These are phyloP conservation scores for Anthopleura xanthogrammica DNA, from an alignment of 92 coral and sea anemone genomes.

Conservation along the genomic window DNA sequence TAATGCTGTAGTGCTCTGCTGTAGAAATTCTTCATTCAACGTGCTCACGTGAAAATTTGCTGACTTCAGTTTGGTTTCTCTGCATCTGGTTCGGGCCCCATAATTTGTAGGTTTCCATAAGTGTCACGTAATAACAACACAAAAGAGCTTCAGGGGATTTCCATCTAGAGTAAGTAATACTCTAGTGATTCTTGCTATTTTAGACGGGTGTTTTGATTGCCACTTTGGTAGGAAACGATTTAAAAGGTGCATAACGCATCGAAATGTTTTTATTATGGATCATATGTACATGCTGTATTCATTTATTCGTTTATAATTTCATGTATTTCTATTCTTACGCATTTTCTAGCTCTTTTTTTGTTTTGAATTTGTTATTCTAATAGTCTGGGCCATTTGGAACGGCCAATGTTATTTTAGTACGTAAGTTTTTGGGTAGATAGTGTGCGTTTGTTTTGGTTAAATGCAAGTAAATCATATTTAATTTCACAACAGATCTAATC, in stretches of 20 bases:
- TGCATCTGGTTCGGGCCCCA: neutral
- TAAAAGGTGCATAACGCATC: neutral
- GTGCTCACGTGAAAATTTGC: neutral
- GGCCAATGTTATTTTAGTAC: neutral
- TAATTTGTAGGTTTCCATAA: neutral
- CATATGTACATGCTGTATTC: too few relatives aligned
- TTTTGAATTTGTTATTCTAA: neutral
- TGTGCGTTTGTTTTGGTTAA: neutral
- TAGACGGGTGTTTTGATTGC: neutral
- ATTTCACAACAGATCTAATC: neutral
- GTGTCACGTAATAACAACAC: neutral
- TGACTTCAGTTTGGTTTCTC: too few relatives aligned
- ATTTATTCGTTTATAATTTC: too few relatives aligned
- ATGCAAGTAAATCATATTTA: neutral
- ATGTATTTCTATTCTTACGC: neutral
- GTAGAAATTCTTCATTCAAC: neutral
- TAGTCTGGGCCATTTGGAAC: neutral
- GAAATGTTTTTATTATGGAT: too few relatives aligned
- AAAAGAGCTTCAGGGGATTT: neutral
- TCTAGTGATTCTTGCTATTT: neutral
- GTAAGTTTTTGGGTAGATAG: neutral
- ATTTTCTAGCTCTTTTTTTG: neutral
- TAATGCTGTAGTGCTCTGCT: neutral
- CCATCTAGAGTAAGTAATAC: neutral
- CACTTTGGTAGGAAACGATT: neutral